Base-by-base conservation (phyloP, 1,140 invertebrate species). In the Lucilia cuprina region DNA sequence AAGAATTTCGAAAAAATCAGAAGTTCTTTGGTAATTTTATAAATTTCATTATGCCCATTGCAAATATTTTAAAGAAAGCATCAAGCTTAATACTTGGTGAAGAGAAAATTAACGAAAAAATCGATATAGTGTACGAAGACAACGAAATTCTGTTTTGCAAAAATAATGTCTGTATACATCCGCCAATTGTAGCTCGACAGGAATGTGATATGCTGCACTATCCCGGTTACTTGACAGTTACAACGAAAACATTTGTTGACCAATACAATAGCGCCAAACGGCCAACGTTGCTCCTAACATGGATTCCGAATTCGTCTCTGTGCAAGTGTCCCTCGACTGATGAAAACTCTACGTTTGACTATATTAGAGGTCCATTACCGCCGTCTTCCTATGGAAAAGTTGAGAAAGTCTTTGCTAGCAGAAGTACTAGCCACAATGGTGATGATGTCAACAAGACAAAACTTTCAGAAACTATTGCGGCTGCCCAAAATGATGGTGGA, bases 81-180 rank as follows among this genome's bases (percentile, higher is more conserved):
- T 96, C 95, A 75, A 95, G 94, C 87, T 95, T 95, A 85, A 95
- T 96, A 86, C 92, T 96, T 21, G 95, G 95, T n/a, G 92, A 93
- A 2, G 93, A 92, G 74, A 93, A 93, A 86, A 92, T 93, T 84
- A 93, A 94, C n/a, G 93, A 93, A 84, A 93, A 93, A 87, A 92
- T 93, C 87, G 92, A 92, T 60, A 92, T 92, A 50, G 92, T 93
- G 85, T 96, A 95, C 87, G 94, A 95, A 88, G 95, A 96, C 91
- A 96, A 96, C 86, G 96, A 97, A 92, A 94, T 96, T 83, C 92
- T 96, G 9, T 97, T 96, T 88, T 96, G 96, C 90, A 96, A 96
- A 90, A 99, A 99, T 90, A 99, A 99, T 92, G 97, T 99, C 12
- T 99, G 98, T 92, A 97, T 99, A 30, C 98, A 99, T 93, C 97